Evolutionary conservation across 2,797 vertebrate species (phyloP).

Genomic region (Neosilurus mollespiculum): DNA sequence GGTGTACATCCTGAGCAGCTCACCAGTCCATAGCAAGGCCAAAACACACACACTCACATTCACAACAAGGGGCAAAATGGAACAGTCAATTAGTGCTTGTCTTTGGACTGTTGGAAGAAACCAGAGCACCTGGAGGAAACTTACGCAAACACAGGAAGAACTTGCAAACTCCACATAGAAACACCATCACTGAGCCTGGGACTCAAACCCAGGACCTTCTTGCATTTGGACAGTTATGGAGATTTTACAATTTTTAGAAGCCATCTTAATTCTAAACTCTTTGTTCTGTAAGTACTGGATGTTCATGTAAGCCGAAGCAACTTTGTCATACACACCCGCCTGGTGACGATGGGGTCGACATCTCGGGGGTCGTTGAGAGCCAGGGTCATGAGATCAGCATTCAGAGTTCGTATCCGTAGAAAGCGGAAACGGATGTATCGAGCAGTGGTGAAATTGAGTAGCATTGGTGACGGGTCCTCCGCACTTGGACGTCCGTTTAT

Average conservation of each 20-base stretch:
- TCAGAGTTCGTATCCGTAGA: constrained; percentile 90
- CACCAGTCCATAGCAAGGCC: no score
- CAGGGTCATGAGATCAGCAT: constrained; percentile 96
- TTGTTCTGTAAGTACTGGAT: background rate
- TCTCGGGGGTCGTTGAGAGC: constrained; percentile 81
- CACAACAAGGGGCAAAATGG: no score
- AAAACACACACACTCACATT: no score
- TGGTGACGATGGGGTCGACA: constrained; percentile 89
- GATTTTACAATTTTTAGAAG: no score
- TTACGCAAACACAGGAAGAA: no score
- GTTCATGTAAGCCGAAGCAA: background rate
- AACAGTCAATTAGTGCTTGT: no score
- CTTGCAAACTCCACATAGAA: no score
- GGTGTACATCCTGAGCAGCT: no score
- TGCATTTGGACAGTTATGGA: background rate
- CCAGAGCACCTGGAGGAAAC: no score
- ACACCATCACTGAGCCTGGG: no score
- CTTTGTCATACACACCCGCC: constrained; percentile 79
- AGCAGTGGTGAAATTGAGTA: constrained; percentile 92
- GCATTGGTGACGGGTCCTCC: constrained; percentile 84
- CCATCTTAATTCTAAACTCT: background rate
- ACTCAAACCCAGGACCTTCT: no score
- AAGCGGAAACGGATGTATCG: constrained; percentile 90
- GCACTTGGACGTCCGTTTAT: constrained; percentile 94
- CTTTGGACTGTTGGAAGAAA: no score